Base-by-base conservation (phyloP, 2,888 invertebrate genomes). In the Sesia bembeciformis region DNA sequence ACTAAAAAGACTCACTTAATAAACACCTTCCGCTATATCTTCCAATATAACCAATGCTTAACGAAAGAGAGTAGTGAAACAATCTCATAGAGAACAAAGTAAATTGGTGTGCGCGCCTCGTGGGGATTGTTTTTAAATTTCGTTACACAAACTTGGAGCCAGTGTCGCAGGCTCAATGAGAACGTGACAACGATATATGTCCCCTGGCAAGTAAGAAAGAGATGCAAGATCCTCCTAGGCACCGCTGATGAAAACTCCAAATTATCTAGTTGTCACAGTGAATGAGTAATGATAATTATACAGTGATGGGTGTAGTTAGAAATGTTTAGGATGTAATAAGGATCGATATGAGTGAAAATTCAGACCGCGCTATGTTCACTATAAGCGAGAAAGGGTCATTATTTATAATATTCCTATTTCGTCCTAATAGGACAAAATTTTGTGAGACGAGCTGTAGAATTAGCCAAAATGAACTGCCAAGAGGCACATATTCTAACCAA, bases 81-180 rank as follows among this genome's bases (percentile, higher is more conserved):
- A 80, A 80, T 78, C 77, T 70, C 73, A 70, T 61, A 70, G 72
- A 74, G 74, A 76, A 75, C 77, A 70, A 76, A 78, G 80, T 79
- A 78, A 76, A 81, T 80, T 71, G 76, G 63, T 62, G 70, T 62
- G 63, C 69, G 68, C 64, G 67, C 64, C 74, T 68, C 73, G 61
- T 62, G 72, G 72, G 81, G 73, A 83, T 84, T 84, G 84, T 84
- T 84, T 84, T 84, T 82, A 82, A 84, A 84, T 83, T 80, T 81
- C 74, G 81, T 84, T 84, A 83, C 70, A 67, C 64, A 64, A 71
- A 69, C 68, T 70, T 66, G 63, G 54, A 39, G 40, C 5, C 43
- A 46, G 63, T 61, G 63, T 62, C 61, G 63, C 59, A 38, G 7
- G 39, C 4, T 58, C 61, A 40, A 57, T 56, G 55, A 55, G 60